Conservation (phyloP, 2,888 invertebrate genomes). For the Watsonalla cultraria region DNA sequence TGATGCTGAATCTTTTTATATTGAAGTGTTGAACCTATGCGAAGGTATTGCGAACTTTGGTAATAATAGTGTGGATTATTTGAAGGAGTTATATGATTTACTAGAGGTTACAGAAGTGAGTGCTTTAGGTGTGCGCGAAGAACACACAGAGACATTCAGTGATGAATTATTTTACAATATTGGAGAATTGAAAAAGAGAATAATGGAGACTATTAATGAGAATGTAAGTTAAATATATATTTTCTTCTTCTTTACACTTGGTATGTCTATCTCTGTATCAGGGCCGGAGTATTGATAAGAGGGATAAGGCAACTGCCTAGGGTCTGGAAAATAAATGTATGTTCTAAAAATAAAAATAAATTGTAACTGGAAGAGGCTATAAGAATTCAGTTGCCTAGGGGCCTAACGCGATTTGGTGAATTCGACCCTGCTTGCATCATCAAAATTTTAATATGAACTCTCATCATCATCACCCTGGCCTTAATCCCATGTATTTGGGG, state of each 20-base stretch:
- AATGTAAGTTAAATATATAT: constrained; percentile 32
- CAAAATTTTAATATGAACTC: no score
- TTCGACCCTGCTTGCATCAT: no score
- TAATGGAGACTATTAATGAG: constrained; percentile 28
- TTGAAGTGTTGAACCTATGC: constrained; percentile 43
- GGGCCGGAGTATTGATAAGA: no score
- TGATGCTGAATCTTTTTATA: constrained; percentile 57
- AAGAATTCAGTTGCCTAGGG: no score
- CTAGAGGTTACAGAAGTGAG: constrained; percentile 49
- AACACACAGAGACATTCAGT: constrained; percentile 62
- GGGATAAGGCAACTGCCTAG: no score
- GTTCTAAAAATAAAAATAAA: no score
- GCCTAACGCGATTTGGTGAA: no score
- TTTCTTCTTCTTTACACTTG: no score
- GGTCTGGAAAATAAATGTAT: no score
- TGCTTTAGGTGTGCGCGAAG: constrained; percentile 48
- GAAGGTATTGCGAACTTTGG: constrained; percentile 51
- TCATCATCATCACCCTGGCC: no score
- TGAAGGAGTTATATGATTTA: constrained; percentile 41
- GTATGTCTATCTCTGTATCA: background rate
- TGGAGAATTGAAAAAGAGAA: constrained; percentile 31
- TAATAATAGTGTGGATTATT: constrained; percentile 32
- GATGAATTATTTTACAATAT: constrained; percentile 60
- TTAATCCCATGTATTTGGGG: no score
- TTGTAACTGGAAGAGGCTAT: no score